Evolutionary conservation across 1,140 invertebrate genomes (phyloP), one percentile per base, ranked within the genome.

Genomic region (Drosophila funebris): DNA sequence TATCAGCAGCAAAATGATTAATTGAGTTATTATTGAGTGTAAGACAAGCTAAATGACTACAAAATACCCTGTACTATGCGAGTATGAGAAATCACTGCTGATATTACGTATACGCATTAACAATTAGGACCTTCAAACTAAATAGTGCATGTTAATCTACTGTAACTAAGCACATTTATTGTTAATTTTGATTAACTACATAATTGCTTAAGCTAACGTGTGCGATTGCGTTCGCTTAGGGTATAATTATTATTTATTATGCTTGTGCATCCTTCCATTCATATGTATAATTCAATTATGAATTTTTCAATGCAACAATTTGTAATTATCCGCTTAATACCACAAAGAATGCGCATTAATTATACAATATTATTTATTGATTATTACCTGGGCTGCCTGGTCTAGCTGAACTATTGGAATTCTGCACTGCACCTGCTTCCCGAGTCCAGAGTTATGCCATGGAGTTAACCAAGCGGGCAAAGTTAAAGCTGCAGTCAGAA

Each of bases 321-420:
- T 62, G 71, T 50, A 84, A 78, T 85, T 73, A 76, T 66, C 37
- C 58, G 33, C 36, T 57, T 64, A 37, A 36, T 24, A 33, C 24
- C 27, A 50, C 44, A 60, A 31, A 41, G 56, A 68, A 29, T 54
- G 37, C 48, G 29, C 62, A 64, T 68, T 71, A 71, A 82, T 75
- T 64, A 73, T 66, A 39, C 36, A 43, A 44, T 72, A 75, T 72
- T 60, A 75, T 56, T 72, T 76, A 88, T 78, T 72, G 78, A 78
- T 82, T 78, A 72, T 75, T 64, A 11, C 8, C 11, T 46, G 60
- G 18, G 11, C 18, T 46, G 31, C 29, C 27, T 22, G 60, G 18
- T 7, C 18, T 46, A 20, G 18, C 27, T 22, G 13, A 18, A 3
- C 16, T 13, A 6, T 14, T 8, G 27, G 24, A 41, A 31, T 44